Base-by-base conservation (phyloP, 2,888 invertebrate genomes). In the Microchrysa polita region DNA sequence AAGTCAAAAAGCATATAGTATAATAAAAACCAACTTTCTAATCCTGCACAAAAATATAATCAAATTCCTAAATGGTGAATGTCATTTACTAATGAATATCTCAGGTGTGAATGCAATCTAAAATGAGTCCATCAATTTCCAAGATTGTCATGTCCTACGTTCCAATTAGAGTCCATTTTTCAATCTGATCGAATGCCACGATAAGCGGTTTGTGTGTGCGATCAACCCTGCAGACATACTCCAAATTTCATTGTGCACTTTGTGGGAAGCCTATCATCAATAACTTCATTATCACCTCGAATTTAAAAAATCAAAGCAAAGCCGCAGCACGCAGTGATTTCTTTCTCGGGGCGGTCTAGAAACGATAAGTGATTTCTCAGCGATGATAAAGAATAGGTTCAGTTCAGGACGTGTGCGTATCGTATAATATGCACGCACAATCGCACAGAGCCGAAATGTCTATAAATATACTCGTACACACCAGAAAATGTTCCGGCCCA, bases 271-370 rank as follows among this genome's bases (percentile, higher is more conserved):
- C 34, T 60, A 23, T 60, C 27, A 23, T 44, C 48, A 48, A 48
- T 48, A 34, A 65, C 65, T 65, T 65, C 65, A 65, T 65, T 65
- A 65, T 65, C 65, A 65, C 65, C 48, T 65, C 44, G 48, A 48
- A 48, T 20, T 22, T 42, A 20, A 22, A n/a, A n/a, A 34, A 34
- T 34, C 27, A 34, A 34, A 34, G 27, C 40, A n/a, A 48, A 12
- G 65, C 65, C 65, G 65, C n/a, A n/a, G n/a, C n/a, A n/a, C n/a
- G 14, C 20, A 48, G 44, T n/a, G 2, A 34, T 34, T 34, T 34
- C 27, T 44, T 44, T 5, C 65, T 22, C 23, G 48, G 48, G 65
- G 65, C 65, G 65, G 65, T 23, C 65, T 65, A 42, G 44, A 23
- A 20, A 42, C 61, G 48, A 65, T 22, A 48, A 20, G 48, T 22